Base-by-base conservation (phyloP, 2,888 invertebrate species). In the Liopterus haemorrhoidalis region DNA sequence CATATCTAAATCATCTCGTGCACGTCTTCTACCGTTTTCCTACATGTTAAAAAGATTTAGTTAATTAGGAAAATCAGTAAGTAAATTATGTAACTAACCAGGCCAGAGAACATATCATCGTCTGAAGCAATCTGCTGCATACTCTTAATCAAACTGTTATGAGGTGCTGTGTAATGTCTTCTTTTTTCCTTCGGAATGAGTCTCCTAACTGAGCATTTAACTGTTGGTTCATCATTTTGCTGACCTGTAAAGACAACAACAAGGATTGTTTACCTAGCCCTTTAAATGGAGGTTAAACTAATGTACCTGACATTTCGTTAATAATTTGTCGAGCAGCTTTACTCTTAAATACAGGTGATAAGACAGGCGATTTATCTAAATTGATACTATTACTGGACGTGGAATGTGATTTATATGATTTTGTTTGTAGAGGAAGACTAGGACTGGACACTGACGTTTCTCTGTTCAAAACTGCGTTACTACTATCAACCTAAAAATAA, bases 271-370 rank as follows among this genome's bases (percentile, higher is more conserved):
- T 15, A 8, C 8, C 5, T 20, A 8, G 2, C 12, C 5, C 5
- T 12, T 14, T 36, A 3, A 16, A 25, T 14, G 15, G 12, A 38
- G 24, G 18, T 2, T 14, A 12, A n/a, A 31, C 15, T 18, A 35
- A 44, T 30, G 43, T 50, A 38, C 72, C 73, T 1, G 78, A 74
- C 78, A 89, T 82, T 68, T 89, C 88, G 51, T 83, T 85, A 51
- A 89, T 85, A 39, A 90, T 90, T 68, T 88, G 85, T 49, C 82
- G 78, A 1, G 90, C 89, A 1, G 89, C 87, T 64, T 88, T 88
- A 61, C 88, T 88, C 62, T 88, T 86, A 66, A 88, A 90, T 41
- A 87, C 81, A 0, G 87, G 86, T 16, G 85, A 86, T 52, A 86
- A 63, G 57, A 86, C 79, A 1, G 72, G 71, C n/a, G 71, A 66